Evolutionary conservation across 1,140 invertebrate genomes (phyloP), one percentile per base, ranked within the genome.

Genomic region (Lucilia cuprina): DNA sequence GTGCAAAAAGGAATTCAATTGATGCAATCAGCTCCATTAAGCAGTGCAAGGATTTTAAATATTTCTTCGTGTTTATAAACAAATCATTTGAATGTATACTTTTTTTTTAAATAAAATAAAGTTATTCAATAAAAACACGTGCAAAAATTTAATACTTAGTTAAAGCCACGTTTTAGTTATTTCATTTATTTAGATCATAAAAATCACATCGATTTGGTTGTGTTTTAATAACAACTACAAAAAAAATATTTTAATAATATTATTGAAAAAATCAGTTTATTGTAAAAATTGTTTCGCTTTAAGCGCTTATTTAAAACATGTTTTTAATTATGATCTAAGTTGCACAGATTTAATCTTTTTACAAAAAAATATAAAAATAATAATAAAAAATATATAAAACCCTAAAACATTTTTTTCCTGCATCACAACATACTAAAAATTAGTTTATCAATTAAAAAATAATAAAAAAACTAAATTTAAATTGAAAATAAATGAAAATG

Each of bases 401-500:
- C 17, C 19, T 21, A 12, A 17, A 17, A 55, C 12, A 55, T 55
- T 55, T 55, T 17, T 55, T 41, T 41, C 10, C 41, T 41, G 41
- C 41, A 41, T 41, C 41, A 41, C 1, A 12, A 55, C 50, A 55
- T 55, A 41, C 50, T 55, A 49, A 30, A 30, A 49, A 12, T 49
- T 49, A 49, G 2, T 49, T 49, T 49, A 30, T 30, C 13, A 49
- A 49, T 14, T 49, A 14, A 49, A 49, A 12, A 49, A 1, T 49
- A 12, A 30, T 2, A 30, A 30, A 49, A 55, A 55, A 49, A 80
- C 17, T 19, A 80, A 85, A 88, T 88, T 75, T 17, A 47, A 84
- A 78, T 50, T 83, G 50, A 84, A 75, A 75, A 60, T 70, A 25
- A 55, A 55, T 17, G 8, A 30, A 30, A 30, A 3, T 55, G 34